A percentile compares a stretch with the other conserved stretches of the same genome.
These are phyloP conservation scores for Siniperca knerii DNA, from an alignment of 2,113 vertebrate species.

Conservation along the genomic window DNA sequence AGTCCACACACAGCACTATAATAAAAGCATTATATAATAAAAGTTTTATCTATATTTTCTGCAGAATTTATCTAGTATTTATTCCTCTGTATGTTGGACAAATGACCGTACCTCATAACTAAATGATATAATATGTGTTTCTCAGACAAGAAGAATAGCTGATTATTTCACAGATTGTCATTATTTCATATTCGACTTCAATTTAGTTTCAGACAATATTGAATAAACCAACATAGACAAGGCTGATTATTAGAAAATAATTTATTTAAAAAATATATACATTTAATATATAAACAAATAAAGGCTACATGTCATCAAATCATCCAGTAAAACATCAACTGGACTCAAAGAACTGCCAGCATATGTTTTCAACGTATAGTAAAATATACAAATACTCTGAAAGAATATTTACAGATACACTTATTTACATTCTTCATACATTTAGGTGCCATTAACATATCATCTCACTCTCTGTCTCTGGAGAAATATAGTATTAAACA, in stretches of 20 bases:
- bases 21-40: background rate
- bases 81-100: background rate
- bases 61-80: background rate
- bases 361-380: background rate
- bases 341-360: background rate
- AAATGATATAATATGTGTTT: background rate
- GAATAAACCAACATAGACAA: background rate
- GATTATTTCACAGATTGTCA: background rate
- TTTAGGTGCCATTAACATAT: background rate
- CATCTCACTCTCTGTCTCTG: background rate
- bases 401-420: slow-evolving; percentile 6
- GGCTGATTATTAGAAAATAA: background rate
- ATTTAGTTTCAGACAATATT: background rate
- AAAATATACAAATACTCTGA: background rate
- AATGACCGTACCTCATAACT: background rate
- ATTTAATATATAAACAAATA: background rate
- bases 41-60: background rate
- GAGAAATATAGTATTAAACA: slow-evolving; percentile 17
- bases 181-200: background rate
- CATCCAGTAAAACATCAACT: background rate
- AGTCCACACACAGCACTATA: background rate
- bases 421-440: background rate
- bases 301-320: background rate
- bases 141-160: background rate
- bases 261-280: slow-evolving; percentile 24